Evolutionary conservation across 2,797 vertebrate species (phyloP).

Genomic region (Typhlichthys subterraneus): DNA sequence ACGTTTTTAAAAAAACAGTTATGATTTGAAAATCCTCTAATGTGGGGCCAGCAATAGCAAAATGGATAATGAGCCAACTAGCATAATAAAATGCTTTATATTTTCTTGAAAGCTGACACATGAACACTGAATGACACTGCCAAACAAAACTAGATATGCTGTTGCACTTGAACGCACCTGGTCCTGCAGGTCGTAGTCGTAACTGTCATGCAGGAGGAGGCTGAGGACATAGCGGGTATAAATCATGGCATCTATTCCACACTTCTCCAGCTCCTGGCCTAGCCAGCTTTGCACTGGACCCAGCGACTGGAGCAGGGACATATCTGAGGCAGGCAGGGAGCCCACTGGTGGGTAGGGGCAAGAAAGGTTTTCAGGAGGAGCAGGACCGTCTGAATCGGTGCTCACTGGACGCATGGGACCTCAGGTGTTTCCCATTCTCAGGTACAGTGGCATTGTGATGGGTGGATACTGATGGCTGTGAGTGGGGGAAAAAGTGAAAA

Average conservation of each 20-base stretch:
- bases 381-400: constrained; percentile 89
- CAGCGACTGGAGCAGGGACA: constrained; percentile 98
- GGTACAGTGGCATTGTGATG: constrained; percentile 82
- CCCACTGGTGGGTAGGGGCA: constrained; percentile 82
- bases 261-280: constrained; percentile 99
- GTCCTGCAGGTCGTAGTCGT: constrained; percentile 98
- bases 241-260: constrained; percentile 99
- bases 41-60: not conserved
- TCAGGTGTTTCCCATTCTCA: constrained; percentile 91
- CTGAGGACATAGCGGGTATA: constrained; percentile 99
- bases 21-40: no score
- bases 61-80: constrained; percentile 32
- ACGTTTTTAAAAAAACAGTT: no score
- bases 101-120: constrained; percentile 10
- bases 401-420: constrained; percentile 93
- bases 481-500: constrained; percentile 50
- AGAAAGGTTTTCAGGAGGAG: constrained; percentile 90
- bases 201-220: constrained; percentile 98
- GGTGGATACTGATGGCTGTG: constrained; percentile 47
- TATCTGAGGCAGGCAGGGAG: constrained; percentile 88
- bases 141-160: not conserved
- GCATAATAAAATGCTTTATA: not conserved
- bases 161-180: constrained; percentile 81
- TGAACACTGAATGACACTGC: constrained; percentile 1
- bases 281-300: constrained; percentile 99